Percentiles rank a stretch among this genome's conserved stretches.
Evolutionary conservation across 2,113 vertebrate species (phyloP).

Genomic region (Reinhardtius hippoglossoides): DNA sequence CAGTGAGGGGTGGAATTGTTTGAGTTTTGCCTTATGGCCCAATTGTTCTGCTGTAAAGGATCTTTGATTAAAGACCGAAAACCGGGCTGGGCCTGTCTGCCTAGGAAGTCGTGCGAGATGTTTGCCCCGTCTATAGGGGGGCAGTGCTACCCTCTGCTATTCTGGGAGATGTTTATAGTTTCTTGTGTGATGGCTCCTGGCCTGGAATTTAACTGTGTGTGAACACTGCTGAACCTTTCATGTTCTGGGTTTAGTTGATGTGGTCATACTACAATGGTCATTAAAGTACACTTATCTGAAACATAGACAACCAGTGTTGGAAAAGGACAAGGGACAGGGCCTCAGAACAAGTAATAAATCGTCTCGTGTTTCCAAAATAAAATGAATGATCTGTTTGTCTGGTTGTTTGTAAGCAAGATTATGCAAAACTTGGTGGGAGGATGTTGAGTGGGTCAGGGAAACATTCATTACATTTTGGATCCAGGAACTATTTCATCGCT

Average conservation of each 20-base stretch:
- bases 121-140: constrained; percentile 72
- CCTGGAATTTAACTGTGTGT: constrained; percentile 48
- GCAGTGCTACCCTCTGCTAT: constrained; percentile 66
- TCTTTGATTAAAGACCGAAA: constrained; percentile 75
- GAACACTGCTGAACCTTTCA: constrained; percentile 23
- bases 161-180: constrained; percentile 70
- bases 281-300: too few relatives aligned
- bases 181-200: constrained; percentile 51
- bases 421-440: too few relatives aligned
- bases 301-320: too few relatives aligned
- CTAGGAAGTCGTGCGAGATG: constrained; percentile 75
- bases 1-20: constrained; percentile 60
- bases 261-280: neutral
- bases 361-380: neutral
- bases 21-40: constrained; percentile 66
- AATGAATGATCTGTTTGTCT: neutral
- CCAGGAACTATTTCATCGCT: too few relatives aligned
- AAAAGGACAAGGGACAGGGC: too few relatives aligned
- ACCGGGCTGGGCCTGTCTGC: constrained; percentile 76
- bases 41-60: constrained; percentile 81
- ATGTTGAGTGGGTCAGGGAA: too few relatives aligned
- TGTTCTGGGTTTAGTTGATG: constrained; percentile 5
- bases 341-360: too few relatives aligned
- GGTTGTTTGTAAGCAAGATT: too few relatives aligned
- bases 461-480: too few relatives aligned